phyloP scores from a whole-genome alignment of 2,113 vertebrate species.

The Cathartes aura region DNA sequence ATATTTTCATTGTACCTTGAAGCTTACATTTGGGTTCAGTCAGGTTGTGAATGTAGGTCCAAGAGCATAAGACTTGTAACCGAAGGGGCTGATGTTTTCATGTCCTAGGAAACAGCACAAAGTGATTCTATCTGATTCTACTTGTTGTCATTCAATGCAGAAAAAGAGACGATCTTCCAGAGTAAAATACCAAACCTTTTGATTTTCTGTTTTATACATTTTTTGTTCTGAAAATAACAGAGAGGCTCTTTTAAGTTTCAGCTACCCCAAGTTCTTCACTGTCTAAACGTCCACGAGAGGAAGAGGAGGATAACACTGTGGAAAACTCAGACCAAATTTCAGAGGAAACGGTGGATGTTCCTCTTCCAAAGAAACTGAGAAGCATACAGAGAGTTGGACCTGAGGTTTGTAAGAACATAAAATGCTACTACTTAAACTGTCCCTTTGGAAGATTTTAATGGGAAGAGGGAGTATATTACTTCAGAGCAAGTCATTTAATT shows the following conservation, averaged over 20 bases:
- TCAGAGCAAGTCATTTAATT: not conserved
- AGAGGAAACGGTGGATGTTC: conserved; percentile 87
- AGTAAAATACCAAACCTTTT: not conserved
- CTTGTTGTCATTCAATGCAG: not conserved
- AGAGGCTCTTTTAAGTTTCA: conserved; percentile 80
- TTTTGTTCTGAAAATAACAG: not conserved
- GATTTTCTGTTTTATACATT: not conserved
- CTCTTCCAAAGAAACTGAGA: conserved; percentile 90
- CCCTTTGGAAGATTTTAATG: not conserved
- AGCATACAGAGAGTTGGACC: conserved; percentile 88
- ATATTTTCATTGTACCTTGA: not conserved
- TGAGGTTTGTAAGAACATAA: conserved; percentile 78
- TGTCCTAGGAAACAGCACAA: not conserved
- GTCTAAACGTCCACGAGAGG: conserved; percentile 91
- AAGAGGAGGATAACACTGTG: conserved; percentile 87
- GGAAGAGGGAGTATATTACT: not conserved
- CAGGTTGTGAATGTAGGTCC: not conserved
- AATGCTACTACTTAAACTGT: not conserved
- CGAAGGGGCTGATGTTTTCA: not conserved
- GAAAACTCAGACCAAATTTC: conserved; percentile 82
- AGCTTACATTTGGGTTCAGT: not conserved
- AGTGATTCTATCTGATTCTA: not conserved
- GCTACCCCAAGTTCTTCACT: conserved; percentile 89
- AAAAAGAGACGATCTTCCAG: not conserved
- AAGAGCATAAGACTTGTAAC: not conserved